Conservation (phyloP, 1,140 invertebrate species). For the Globodera rostochiensis region DNA sequence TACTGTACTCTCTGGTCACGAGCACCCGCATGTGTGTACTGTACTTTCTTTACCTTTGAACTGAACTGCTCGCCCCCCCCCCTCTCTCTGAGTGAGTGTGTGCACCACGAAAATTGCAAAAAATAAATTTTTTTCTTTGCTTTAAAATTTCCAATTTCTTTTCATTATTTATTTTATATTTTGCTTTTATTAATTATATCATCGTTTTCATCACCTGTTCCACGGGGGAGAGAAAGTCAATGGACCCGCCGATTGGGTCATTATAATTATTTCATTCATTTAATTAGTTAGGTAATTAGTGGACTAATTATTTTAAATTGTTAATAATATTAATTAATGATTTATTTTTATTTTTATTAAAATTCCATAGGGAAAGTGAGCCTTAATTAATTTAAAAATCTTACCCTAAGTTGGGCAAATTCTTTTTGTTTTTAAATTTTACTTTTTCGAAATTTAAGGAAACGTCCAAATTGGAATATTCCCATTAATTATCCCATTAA, state of each 20-base stretch:
- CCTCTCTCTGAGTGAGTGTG: background rate
- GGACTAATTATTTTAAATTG: background rate
- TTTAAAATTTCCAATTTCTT: background rate
- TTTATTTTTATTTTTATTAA: too few species aligned
- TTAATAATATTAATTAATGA: background rate
- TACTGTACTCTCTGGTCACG: too few species aligned
- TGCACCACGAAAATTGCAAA: background rate
- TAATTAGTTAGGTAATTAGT: background rate
- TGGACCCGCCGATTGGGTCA: background rate
- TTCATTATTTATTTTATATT: background rate
- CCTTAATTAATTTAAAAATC: background rate
- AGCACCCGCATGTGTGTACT: too few species aligned
- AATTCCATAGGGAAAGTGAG: background rate
- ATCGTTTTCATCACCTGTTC: background rate
- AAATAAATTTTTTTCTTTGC: background rate
- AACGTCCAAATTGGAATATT: too few species aligned
- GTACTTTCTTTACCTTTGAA: too few species aligned
- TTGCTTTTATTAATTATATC: background rate
- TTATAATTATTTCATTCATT: background rate
- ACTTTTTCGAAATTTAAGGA: background rate
- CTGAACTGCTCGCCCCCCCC: too few species aligned
- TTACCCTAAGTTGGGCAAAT: background rate
- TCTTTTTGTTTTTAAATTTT: background rate
- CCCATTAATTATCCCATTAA: too few species aligned
- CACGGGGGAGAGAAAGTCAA: constrained; percentile 6